Evolutionary conservation across 2,888 invertebrate genomes (phyloP), one percentile per base, ranked within the genome.

Genomic region (Venusia cambrica): DNA sequence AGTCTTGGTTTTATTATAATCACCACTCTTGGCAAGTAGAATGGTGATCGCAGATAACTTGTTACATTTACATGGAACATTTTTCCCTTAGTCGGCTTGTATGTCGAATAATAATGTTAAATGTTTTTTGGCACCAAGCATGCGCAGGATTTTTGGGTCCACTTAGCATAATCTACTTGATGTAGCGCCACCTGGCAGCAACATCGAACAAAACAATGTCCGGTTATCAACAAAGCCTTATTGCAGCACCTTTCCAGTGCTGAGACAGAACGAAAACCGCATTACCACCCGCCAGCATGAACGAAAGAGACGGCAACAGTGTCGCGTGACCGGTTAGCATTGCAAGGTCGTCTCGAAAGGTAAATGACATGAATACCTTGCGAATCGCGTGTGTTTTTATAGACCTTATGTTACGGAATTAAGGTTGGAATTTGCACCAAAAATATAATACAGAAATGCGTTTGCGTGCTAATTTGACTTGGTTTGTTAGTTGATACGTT

Each of bases 311-410:
- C 38, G 49, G 65, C 37, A 46, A 58, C 54, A 66, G 39, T 58
- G 65, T 66, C 68, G 72, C 66, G 68, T 63, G 74, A 84, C 85
- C 67, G 73, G 84, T 84, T 84, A 81, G 73, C 87, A 87, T 87
- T 87, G 87, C 87, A 87, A 87, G 87, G 87, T 81, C 87, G 87
- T 73, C 57, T 38, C 50, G 48, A 61, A 67, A 66, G 85, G 83
- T 87, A 74, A 84, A 55, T 76, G 85, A 84, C 83, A 73, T 65
- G 52, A 53, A 54, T 62, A 30, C 25, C 8, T 48, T 25, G 39
- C 41, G 25, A 32, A 39, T 24, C 11, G 5, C 2, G 0, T 13
- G 2, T 13, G 8, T 31, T 35, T 12, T 21, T 17, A 43, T 45
- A 15, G 35, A 41, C 47, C 34, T 44, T 62, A 51, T n/a, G 0